Percentiles rank a stretch among this genome's conserved stretches.
phyloP scores from a whole-genome alignment of 2,797 vertebrate genomes.

The Megaceryle alcyon region DNA sequence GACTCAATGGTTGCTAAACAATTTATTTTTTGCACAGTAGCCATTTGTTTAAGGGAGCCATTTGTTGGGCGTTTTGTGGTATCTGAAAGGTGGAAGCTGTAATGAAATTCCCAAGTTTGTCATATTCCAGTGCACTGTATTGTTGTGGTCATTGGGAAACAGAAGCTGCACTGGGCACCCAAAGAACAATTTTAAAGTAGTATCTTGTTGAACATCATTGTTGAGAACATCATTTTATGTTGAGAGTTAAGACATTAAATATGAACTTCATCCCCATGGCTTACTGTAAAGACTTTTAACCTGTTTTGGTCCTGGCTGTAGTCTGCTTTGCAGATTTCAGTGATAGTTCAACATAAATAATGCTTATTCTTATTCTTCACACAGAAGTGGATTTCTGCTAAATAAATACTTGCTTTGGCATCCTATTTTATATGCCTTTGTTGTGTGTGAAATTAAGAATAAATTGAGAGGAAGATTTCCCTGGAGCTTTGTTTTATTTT shows the following conservation, averaged over 20 bases:
- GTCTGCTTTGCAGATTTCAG: not conserved
- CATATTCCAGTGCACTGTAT: not conserved
- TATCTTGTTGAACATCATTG: not conserved
- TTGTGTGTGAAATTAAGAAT: not conserved
- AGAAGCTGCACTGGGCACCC: not conserved
- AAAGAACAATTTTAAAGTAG: not conserved
- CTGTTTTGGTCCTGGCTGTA: not conserved
- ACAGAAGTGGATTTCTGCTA: not conserved
- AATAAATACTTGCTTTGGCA: not conserved
- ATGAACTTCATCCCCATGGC: not conserved
- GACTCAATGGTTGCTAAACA: not conserved
- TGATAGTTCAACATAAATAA: not conserved
- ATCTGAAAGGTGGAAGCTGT: not conserved
- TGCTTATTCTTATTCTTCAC: not conserved
- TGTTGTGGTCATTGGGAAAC: not conserved
- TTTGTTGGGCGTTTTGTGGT: not conserved
- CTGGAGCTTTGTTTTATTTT: not conserved
- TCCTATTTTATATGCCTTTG: not conserved
- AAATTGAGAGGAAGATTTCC: not conserved
- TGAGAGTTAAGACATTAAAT: not conserved
- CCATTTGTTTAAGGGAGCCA: not conserved
- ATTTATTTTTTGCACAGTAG: not conserved
- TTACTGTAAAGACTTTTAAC: not conserved
- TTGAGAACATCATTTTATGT: not conserved
- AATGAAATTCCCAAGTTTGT: not conserved